Base-by-base conservation (phyloP, 1,140 invertebrate species). In the Drosophila sturtevanti region DNA sequence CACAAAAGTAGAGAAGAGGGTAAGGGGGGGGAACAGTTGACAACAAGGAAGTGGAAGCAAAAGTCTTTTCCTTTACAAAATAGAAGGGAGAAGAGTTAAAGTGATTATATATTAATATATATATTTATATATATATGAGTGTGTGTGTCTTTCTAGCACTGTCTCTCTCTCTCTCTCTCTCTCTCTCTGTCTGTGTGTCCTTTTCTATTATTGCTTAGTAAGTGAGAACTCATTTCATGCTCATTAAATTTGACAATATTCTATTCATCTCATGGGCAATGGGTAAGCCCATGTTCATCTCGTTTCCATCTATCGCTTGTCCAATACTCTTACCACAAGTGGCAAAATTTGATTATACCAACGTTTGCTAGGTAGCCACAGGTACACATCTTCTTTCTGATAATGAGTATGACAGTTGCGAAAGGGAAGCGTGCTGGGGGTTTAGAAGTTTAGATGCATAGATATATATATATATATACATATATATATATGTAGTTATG, bases 291-390 rank as follows among this genome's bases (percentile, higher is more conserved):
- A 2, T 24, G 2, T 4, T 24, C 4, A 2, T 0, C 22, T 24
- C 2, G 2, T 24, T 24, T 24, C 4, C 27, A 31, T 24, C 22
- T 31, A 31, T 4, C 41, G 16, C 16, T 38, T 10, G 56, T 21
- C 56, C 16, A 12, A 60, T 22, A n/a, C 22, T 60, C 35, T 38
- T 41, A 52, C 73, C 73, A 44, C 81, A 85, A 85, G 81, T 85
- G 73, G 79, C 81, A 74, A 73, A 85, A 85, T 86, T 85, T 85
- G 81, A 85, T 85, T 81, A 81, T 81, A 71, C 63, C 73, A 85
- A 81, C 81, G 81, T 86, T 73, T 66, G 63, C 16, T 21, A 73
- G 78, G 66, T 79, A 56, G 77, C 72, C 81, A 54, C 72, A 82
- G 62, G 27, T 31, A 73, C 16, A 60, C 16, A 60, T 35, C 14